Evolutionary conservation across 2,888 invertebrate genomes (phyloP).

Genomic region (Caenorhabditis macrosperma): DNA sequence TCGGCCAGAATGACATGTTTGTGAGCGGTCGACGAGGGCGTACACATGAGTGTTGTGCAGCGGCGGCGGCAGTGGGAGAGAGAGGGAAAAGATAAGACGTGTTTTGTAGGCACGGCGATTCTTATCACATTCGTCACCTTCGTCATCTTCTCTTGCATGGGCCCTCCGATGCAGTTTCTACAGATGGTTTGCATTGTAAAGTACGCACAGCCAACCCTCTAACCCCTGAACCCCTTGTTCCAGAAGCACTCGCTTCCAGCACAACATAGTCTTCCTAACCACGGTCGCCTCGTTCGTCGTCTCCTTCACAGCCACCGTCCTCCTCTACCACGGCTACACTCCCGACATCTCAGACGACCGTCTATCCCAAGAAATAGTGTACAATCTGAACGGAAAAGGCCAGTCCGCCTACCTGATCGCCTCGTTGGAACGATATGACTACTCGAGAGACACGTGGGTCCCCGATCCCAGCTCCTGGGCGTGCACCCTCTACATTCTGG

Average conservation of each 20-base stretch:
- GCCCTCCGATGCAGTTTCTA: constrained; percentile 51
- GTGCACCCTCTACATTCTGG: constrained; percentile 35
- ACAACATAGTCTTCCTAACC: constrained; percentile 13
- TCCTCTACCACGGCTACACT: constrained; percentile 28
- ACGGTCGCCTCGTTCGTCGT: constrained; percentile 26
- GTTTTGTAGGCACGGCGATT: constrained; percentile 19
- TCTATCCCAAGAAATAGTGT: constrained; percentile 32
- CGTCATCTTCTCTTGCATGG: constrained; percentile 45
- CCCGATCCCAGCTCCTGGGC: constrained; percentile 25
- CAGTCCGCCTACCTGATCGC: constrained; percentile 46
- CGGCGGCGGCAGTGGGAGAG: background rate
- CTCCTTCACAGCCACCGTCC: constrained; percentile 15
- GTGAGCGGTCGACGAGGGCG: background rate
- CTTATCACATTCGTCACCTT: constrained; percentile 41
- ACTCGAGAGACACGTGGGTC: background rate
- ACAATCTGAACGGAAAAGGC: constrained; percentile 48
- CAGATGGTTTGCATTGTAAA: constrained; percentile 39
- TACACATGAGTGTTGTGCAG: background rate
- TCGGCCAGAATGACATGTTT: constrained; percentile 80
- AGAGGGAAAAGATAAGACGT: background rate
- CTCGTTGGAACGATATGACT: constrained; percentile 40
- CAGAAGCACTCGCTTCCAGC: constrained; percentile 20
- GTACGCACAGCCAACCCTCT: background rate
- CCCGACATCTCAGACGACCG: constrained; percentile 37
- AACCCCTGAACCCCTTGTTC: background rate